Percentiles rank a stretch among this genome's conserved stretches.
Evolutionary conservation across 2,888 invertebrate species (phyloP).

Genomic region (Diarsia dahlii): DNA sequence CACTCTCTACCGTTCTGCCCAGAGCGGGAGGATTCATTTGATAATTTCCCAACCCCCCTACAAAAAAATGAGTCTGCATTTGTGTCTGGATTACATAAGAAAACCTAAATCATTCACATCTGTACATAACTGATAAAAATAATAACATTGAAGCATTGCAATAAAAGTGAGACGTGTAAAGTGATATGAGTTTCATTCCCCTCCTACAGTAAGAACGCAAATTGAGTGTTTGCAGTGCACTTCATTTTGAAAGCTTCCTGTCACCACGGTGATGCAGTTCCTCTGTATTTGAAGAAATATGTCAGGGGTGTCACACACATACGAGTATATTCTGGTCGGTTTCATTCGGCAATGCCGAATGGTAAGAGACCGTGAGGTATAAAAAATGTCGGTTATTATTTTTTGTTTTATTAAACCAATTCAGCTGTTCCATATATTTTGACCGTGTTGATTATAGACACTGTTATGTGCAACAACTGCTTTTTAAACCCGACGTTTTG

Average conservation of each 20-base stretch:
- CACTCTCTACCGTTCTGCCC: too few relatives aligned
- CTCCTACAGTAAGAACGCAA: conserved; percentile 77
- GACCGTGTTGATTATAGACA: background rate
- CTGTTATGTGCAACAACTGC: background rate
- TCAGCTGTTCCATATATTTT: background rate
- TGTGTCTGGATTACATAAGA: too few relatives aligned
- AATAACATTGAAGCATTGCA: background rate
- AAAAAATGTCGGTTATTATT: too few relatives aligned
- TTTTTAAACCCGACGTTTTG: background rate
- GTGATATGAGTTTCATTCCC: conserved; percentile 62
- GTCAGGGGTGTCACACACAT: conserved; percentile 25
- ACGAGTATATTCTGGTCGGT: background rate
- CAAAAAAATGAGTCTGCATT: too few relatives aligned
- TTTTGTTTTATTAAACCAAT: background rate
- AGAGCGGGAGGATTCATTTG: too few relatives aligned
- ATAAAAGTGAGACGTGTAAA: conserved; percentile 31
- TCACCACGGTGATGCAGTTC: conserved; percentile 65
- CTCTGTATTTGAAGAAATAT: conserved; percentile 59
- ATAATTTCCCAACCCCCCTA: too few relatives aligned
- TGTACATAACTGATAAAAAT: background rate
- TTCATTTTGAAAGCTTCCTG: conserved; percentile 85
- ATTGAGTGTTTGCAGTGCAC: conserved; percentile 86
- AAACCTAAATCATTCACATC: background rate
- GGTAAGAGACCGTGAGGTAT: too few relatives aligned
- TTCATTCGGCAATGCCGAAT: background rate